These are phyloP conservation scores for Heliconius sara DNA, from an alignment of 2,888 invertebrate species.

Conservation along the genomic window DNA sequence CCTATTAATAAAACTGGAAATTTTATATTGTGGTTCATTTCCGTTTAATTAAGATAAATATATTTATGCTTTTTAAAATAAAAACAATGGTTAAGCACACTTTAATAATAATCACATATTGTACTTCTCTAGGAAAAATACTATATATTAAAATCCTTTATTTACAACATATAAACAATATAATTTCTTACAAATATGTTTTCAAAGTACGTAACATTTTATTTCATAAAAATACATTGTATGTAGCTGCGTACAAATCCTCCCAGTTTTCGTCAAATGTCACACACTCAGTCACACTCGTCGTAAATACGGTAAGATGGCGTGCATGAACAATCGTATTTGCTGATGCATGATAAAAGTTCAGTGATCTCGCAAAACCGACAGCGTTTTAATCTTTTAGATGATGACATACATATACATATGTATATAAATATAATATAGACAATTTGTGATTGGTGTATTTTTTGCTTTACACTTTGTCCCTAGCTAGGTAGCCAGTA, in stretches of 20 bases:
- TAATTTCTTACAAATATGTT: no score
- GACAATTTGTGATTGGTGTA: neutral
- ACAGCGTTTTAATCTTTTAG: slow-evolving; percentile 32
- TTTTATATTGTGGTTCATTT: no score
- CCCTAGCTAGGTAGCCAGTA: no score
- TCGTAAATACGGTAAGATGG: slow-evolving; percentile 51
- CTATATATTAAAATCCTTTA: no score
- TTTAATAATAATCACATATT: no score
- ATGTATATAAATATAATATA: neutral
- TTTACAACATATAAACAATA: no score
- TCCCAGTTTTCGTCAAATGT: slow-evolving; percentile 25
- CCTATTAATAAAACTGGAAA: no score
- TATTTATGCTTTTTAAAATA: no score
- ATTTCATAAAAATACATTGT: neutral
- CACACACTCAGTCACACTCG: slow-evolving; percentile 47
- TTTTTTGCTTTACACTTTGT: neutral
- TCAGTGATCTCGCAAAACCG: slow-evolving; percentile 52
- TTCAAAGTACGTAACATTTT: neutral
- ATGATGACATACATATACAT: slow-evolving; percentile 9
- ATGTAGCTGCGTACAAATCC: neutral
- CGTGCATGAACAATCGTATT: slow-evolving; percentile 53
- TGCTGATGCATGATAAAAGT: slow-evolving; percentile 53
- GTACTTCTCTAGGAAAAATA: no score
- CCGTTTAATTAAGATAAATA: no score
- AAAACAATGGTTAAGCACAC: no score